Base-by-base conservation (phyloP, 2,797 vertebrate species). In the Gallinago stenura region DNA sequence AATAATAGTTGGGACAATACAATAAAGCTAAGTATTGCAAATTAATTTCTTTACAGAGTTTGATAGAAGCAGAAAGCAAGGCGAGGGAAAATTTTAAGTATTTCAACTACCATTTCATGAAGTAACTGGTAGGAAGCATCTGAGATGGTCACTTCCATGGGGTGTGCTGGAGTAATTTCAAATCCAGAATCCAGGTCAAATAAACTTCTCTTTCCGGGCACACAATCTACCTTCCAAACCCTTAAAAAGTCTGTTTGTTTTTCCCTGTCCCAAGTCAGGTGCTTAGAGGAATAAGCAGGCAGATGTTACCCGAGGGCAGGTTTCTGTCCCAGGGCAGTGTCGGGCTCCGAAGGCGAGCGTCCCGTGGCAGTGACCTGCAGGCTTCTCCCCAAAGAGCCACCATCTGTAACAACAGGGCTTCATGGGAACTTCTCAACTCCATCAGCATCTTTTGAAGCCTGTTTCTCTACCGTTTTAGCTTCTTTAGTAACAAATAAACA, bases 161-260 rank as follows among this genome's bases (percentile, higher is more conserved):
- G 92, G 88, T 69, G 83, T 89, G 92, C 93, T 91, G 82, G 81
- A 97, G 92, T 78, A 77, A 83, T 93, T 79, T 24, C 75, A 92
- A 82, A 31, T 71, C 85, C 85, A 76, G 62, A 89, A 86, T 94
- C 89, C 95, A 70, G 94, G 65, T 95, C 83, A 79, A 39, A 69
- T 45, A 81, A 92, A 18, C 87, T 92, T 87, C 61, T 89, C 82
- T 89, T 33, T n/a, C 83, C 64, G 84, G 61, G 26, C 45, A 30
- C 41, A 31, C 39, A 7, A 5, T 58, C 69, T 75, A 57, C 82
- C 79, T 81, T 79, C 37, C 64, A 56, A 85, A 95, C 65, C 21
- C 28, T 15, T 9, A 28, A 39, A 58, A 15, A 43, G 37, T 12
- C 7, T 84, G 80, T 69, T 81, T 84, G 92, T 56, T 92, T 84